Conservation (phyloP, 2,888 invertebrate genomes). For the Coenonympha arcania region DNA sequence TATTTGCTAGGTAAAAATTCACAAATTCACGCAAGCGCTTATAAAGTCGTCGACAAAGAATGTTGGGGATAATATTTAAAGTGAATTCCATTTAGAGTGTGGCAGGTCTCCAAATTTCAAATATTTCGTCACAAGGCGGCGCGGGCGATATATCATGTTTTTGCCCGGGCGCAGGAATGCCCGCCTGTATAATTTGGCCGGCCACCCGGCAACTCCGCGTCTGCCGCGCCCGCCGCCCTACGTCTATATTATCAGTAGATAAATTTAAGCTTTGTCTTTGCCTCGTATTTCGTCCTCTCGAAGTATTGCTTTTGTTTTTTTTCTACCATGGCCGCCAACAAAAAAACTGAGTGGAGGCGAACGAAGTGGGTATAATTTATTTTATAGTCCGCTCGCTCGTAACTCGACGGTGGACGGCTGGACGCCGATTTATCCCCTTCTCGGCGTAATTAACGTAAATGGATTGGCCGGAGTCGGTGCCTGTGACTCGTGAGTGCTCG, state of each 20-base stretch:
- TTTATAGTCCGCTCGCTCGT: constrained; percentile 73
- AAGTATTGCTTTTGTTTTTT: constrained; percentile 69
- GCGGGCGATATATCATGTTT: constrained; percentile 71
- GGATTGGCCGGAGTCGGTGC: constrained; percentile 66
- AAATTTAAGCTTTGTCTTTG: constrained; percentile 75
- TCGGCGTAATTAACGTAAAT: constrained; percentile 73
- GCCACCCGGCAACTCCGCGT: constrained; percentile 62
- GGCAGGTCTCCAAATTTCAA: constrained; percentile 64
- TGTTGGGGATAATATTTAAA: constrained; percentile 56
- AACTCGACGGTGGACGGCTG: constrained; percentile 72
- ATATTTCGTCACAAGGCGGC: constrained; percentile 70
- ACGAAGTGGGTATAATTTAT: constrained; percentile 75
- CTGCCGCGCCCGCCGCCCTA: constrained; percentile 66
- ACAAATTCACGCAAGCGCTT: constrained; percentile 33
- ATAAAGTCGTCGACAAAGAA: constrained; percentile 55
- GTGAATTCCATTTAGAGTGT: constrained; percentile 62
- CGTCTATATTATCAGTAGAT: constrained; percentile 76
- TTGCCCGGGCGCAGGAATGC: constrained; percentile 65
- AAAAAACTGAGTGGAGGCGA: constrained; percentile 73
- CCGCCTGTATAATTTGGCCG: constrained; percentile 70
- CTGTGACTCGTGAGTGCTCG: constrained; percentile 52
- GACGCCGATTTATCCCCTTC: constrained; percentile 73
- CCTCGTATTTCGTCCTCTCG: constrained; percentile 73
- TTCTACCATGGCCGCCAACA: constrained; percentile 60
- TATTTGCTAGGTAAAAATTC: constrained; percentile 14